A percentile compares a stretch with the other conserved stretches of the same genome.
phyloP scores from a whole-genome alignment of 2,797 vertebrate species.

The Tachyglossus aculeatus region DNA sequence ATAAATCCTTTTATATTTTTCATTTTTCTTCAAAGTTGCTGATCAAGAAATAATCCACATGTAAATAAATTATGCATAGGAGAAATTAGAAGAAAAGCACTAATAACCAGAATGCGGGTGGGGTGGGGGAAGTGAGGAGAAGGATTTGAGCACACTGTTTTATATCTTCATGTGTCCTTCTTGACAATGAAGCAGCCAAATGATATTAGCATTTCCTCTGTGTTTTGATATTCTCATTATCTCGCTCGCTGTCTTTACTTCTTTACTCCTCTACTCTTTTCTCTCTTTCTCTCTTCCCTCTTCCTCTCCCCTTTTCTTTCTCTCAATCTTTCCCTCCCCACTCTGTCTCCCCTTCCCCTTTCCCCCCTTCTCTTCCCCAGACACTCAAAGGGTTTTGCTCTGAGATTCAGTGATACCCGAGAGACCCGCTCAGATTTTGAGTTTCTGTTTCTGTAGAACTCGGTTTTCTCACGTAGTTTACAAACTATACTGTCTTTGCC shows the following conservation, averaged over 20 bases:
- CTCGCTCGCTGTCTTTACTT: no score
- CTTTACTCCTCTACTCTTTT: no score
- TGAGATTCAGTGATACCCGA: conserved; percentile 53
- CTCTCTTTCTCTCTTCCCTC: no score
- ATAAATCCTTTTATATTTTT: conserved; percentile 68
- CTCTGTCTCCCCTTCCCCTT: no score
- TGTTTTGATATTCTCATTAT: conserved; percentile 59
- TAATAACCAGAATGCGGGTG: conserved; percentile 42
- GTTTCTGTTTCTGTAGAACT: conserved; percentile 20
- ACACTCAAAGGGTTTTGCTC: conserved; percentile 70
- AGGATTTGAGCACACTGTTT: conserved; percentile 60
- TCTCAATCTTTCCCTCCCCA: conserved; percentile 10
- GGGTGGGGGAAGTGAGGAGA: conserved; percentile 36
- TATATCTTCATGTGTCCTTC: conserved; percentile 71
- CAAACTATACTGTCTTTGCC: conserved; percentile 40
- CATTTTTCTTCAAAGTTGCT: conserved; percentile 74
- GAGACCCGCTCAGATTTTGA: conserved; percentile 58
- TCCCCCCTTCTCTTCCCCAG: no score
- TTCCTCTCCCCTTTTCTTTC: no score
- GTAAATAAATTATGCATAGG: conserved; percentile 73
- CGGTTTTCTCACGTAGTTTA: conserved; percentile 19
- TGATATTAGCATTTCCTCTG: conserved; percentile 76
- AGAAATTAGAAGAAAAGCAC: conserved; percentile 74
- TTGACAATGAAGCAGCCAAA: conserved; percentile 76
- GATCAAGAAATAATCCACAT: conserved; percentile 68